Base-by-base conservation (phyloP, 2,888 invertebrate genomes). In the Terebella lapidaria region DNA sequence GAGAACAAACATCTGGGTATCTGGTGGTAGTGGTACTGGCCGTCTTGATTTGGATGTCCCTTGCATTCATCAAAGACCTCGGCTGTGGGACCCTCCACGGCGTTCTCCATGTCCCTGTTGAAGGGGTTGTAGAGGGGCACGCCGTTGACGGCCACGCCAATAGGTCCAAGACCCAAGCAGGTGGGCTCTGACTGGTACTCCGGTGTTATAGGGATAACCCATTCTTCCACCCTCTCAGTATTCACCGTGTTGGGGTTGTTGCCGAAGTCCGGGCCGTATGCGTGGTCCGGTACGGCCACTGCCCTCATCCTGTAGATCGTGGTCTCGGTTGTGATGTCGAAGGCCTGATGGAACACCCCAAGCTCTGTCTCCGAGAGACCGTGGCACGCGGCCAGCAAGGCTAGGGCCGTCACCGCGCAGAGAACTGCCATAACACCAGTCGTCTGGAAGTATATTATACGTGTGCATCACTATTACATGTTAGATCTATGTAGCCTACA, bases 11-110 rank as follows among this genome's bases (percentile, higher is more conserved):
- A 67, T 2, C 51, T 56, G 10, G 66, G 66, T 1, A 65, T 54
- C 25, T 64, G 58, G 56, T 67, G 67, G 54, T 67, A 66, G 55
- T 66, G 66, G 56, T 67, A 67, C 3, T 46, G 52, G 1, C 67
- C 67, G n/a, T 20, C 3, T 5, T 27, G 51, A 25, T 54, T 51
- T 2, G 66, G 42, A 42, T 67, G 67, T 24, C 67, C 67, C 22
- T 62, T 61, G 56, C 67, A 67, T 30, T 47, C 55, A 51, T 67
- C 67, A 56, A 67, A 62, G 15, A 47, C 54, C 46, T 67, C 67
- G 2, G 25, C 46, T 15, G 10, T 10, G 10, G 10, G 10, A 10
- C 35, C 35, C 25, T 26, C 29, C 45, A 56, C 47, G 18, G 56
- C 56, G 56, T 56, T 47, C 24, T 45, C 20, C 10, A 25, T 27